phyloP scores from a whole-genome alignment of 1,140 invertebrate species.

The Drosophila teissieri region DNA sequence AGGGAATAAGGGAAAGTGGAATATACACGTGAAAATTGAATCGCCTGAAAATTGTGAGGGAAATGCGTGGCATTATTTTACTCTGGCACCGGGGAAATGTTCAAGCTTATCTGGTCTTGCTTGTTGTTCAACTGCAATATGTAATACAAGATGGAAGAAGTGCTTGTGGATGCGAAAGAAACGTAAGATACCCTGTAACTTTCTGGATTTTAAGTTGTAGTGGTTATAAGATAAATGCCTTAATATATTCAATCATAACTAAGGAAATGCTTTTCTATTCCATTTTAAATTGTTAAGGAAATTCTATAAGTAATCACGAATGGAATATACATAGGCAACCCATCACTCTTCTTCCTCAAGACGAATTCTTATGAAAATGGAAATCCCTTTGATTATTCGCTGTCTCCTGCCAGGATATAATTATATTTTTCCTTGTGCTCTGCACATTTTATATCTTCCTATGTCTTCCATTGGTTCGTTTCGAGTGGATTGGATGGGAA shows the following conservation, averaged over 20 bases:
- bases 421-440: conserved; percentile 16
- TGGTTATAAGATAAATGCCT: too few species aligned
- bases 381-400: neutral
- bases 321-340: neutral
- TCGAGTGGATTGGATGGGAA: conserved; percentile 62
- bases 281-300: too few species aligned
- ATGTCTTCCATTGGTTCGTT: conserved; percentile 21
- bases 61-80: conserved; percentile 61
- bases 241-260: too few species aligned
- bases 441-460: neutral
- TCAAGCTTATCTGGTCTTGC: conserved; percentile 34
- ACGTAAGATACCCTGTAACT: neutral
- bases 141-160: conserved; percentile 41
- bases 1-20: neutral
- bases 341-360: neutral
- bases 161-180: too few species aligned
- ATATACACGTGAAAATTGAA: conserved; percentile 63
- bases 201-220: too few species aligned
- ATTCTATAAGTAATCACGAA: too few species aligned
- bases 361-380: neutral
- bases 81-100: conserved; percentile 37
- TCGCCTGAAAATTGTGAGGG: conserved; percentile 60
- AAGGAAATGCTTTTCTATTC: too few species aligned
- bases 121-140: conserved; percentile 42
- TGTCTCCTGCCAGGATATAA: conserved; percentile 17